These are phyloP conservation scores for Bufo bufo DNA, from an alignment of 2,113 vertebrate genomes.

Conservation along the genomic window DNA sequence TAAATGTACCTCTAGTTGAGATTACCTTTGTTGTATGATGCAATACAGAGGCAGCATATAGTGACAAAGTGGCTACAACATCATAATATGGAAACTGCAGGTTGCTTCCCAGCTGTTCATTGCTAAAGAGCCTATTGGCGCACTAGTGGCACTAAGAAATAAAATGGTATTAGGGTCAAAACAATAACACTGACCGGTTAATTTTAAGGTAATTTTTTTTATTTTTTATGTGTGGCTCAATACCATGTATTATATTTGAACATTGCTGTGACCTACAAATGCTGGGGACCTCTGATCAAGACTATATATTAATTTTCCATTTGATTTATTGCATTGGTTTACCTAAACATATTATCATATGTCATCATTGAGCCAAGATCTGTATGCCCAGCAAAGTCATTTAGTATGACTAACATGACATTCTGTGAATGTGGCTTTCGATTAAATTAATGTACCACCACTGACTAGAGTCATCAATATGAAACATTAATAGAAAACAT, in stretches of 20 bases:
- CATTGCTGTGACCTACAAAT: neutral
- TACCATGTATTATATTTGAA: neutral
- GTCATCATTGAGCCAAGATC: neutral
- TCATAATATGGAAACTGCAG: too few species aligned
- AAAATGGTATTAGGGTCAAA: too few species aligned
- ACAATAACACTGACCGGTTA: too few species aligned
- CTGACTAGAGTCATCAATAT: neutral
- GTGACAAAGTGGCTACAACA: too few species aligned
- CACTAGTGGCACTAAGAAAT: too few species aligned
- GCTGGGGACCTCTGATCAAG: neutral
- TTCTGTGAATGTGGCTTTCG: slow-evolving; percentile 10
- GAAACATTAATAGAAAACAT: neutral
- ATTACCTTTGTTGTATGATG: too few species aligned
- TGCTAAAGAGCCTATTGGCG: too few species aligned
- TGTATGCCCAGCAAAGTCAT: neutral
- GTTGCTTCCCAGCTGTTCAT: too few species aligned
- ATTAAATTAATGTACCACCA: neutral
- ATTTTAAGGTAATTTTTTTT: too few species aligned
- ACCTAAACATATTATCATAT: neutral
- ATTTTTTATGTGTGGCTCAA: neutral
- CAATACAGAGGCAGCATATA: too few species aligned
- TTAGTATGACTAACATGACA: neutral
- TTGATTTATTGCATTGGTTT: neutral
- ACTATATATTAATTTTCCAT: neutral
- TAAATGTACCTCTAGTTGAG: too few species aligned